phyloP scores from a whole-genome alignment of 2,113 vertebrate genomes.

The Podarcis raffonei region DNA sequence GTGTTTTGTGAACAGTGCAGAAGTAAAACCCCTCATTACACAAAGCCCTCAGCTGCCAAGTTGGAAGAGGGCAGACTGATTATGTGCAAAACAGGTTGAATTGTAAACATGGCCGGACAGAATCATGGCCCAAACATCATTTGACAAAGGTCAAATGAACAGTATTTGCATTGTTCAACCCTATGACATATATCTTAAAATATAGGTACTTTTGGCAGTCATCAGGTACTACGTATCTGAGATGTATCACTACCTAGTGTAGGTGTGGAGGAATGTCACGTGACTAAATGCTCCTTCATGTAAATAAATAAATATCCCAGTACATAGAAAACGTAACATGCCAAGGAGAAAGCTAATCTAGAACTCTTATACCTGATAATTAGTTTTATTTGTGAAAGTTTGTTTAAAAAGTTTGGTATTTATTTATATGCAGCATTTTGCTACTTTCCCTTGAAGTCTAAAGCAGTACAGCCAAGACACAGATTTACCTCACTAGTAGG shows the following conservation, averaged over 20 bases:
- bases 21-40: slow-evolving; percentile 4
- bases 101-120: neutral
- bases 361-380: neutral
- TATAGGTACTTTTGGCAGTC: neutral
- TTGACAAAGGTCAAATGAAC: neutral
- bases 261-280: neutral
- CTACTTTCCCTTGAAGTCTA: neutral
- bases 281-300: neutral
- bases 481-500: neutral
- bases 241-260: neutral
- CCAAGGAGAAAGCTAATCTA: neutral
- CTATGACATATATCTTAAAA: neutral
- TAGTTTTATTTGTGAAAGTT: neutral
- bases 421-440: neutral
- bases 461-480: neutral
- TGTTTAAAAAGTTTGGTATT: neutral
- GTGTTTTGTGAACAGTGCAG: slow-evolving; percentile 18
- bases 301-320: neutral
- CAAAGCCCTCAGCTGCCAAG: neutral
- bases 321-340: neutral
- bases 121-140: neutral
- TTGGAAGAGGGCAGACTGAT: neutral
- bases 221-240: neutral
- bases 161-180: neutral
- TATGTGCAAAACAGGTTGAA: neutral